Conservation (phyloP, 1,140 invertebrate species). For the Cyclina sinensis region DNA sequence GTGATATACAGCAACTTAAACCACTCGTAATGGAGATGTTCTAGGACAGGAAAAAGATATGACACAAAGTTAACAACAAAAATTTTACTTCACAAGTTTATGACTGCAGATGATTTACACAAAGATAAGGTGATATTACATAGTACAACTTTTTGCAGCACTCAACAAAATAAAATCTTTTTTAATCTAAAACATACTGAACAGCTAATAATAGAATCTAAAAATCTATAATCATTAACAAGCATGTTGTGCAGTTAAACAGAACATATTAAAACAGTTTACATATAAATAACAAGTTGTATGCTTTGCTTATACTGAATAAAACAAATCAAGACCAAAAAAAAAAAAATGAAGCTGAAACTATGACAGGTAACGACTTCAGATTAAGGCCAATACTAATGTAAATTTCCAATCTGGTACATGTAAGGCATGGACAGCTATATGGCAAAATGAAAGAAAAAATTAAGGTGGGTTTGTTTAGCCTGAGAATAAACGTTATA, state of each 20-base stretch:
- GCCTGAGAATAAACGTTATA: too few species aligned
- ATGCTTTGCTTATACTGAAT: background rate
- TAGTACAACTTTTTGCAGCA: constrained; percentile 26
- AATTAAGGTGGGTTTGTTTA: too few species aligned
- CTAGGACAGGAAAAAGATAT: too few species aligned
- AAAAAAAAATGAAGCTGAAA: background rate
- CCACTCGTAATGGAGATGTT: too few species aligned
- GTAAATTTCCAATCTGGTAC: background rate
- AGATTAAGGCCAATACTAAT: background rate
- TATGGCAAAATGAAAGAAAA: background rate
- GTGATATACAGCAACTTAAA: too few species aligned
- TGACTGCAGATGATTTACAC: constrained; percentile 35
- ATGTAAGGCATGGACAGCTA: background rate
- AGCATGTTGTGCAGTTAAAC: constrained; percentile 7
- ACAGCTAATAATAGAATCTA: constrained; percentile 38
- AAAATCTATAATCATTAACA: constrained; percentile 28
- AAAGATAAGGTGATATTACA: constrained; percentile 6
- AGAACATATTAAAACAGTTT: background rate
- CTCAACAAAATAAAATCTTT: constrained; percentile 37
- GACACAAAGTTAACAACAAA: constrained; percentile 55
- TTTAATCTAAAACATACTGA: constrained; percentile 15
- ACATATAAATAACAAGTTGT: background rate
- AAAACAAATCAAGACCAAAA: background rate
- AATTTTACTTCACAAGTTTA: constrained; percentile 56
- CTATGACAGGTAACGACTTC: background rate